Evolutionary conservation across 2,888 invertebrate species (phyloP), one percentile per base, ranked within the genome.

Genomic region (Pinctada fucata): DNA sequence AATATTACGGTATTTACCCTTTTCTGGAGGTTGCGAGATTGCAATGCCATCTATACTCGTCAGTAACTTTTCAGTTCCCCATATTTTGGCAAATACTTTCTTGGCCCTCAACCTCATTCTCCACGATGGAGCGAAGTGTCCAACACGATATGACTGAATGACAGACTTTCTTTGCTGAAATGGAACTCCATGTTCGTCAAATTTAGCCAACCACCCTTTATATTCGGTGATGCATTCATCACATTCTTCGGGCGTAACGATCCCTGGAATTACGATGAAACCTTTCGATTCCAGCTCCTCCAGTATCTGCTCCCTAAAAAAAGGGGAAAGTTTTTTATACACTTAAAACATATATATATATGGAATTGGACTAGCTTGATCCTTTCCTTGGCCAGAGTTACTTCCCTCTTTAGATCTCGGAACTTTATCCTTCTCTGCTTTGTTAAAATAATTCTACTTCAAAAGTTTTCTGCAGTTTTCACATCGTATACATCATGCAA

Each of bases 31-130:
- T 10, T 75, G 72, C 3, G 80, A 79, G 6, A 87, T 78, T 6
- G 87, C 84, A 10, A 87, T 78, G 5, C 83, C 85, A 68, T 87
- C 87, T 6, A 79, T 67, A 67, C 87, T 87, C 6, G 83, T 81
- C 13, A 84, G 72, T 13, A 87, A 77, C 52, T 85, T 86, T 6
- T 83, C 81, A 10, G 87, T 87, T 6, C 81, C 81, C 86, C 85
- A 87, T 8, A 87, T 10, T 13, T 69, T 45, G 0, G 69, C 79
- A 79, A 87, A 87, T 2, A 84, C 73, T 4, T 78, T 72, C 66
- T 82, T 85, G 1, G 79, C 71, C 58, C 78, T 76, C 6, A 86
- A 76, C 1, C 87, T 72, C 2, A 78, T 74, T 52, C 76, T 69
- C 87, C 87, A 87, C 0, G 84, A 75, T 3, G 80, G 68, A 3